Percentiles rank a stretch among this genome's conserved stretches.
Conservation (phyloP, 2,888 invertebrate genomes). For the Lasioglossum malachurum region DNA sequence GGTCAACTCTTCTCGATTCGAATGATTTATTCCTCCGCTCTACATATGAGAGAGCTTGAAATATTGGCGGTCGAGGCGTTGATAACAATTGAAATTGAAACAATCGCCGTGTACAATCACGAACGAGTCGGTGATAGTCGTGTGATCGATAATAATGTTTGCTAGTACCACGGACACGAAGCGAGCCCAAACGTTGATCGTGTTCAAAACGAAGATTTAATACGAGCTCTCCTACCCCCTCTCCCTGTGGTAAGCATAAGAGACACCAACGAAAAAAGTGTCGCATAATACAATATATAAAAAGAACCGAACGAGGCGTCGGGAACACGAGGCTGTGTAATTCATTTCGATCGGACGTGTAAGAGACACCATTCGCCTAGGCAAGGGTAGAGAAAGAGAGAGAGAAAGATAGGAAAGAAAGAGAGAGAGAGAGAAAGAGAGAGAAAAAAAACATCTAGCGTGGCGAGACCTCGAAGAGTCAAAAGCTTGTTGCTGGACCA, state of each 20-base stretch:
- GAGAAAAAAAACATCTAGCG: conserved; percentile 8
- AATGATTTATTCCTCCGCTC: conserved; percentile 69
- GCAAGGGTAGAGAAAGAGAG: not conserved
- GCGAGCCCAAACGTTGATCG: conserved; percentile 62
- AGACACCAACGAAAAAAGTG: conserved; percentile 15
- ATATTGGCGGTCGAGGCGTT: conserved; percentile 52
- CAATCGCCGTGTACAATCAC: conserved; percentile 52
- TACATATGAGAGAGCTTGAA: conserved; percentile 63
- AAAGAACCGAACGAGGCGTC: not conserved
- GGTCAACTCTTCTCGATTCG: conserved; percentile 71
- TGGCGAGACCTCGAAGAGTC: conserved; percentile 18
- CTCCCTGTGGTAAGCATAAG: conserved; percentile 23
- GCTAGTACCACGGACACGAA: conserved; percentile 52
- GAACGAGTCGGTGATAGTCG: conserved; percentile 46
- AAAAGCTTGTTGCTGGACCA: conserved; percentile 20
- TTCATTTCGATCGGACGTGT: conserved; percentile 1
- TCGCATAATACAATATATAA: conserved; percentile 31
- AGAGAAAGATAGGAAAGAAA: not conserved
- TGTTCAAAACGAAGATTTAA: conserved; percentile 61
- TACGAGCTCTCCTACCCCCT: conserved; percentile 34
- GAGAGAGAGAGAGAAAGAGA: not conserved
- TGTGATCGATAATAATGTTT: conserved; percentile 67
- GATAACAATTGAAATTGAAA: conserved; percentile 51
- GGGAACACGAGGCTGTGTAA: not conserved
- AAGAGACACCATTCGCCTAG: not conserved